phyloP scores from a whole-genome alignment of 2,113 vertebrate species.

The Amblyornis subalaris region DNA sequence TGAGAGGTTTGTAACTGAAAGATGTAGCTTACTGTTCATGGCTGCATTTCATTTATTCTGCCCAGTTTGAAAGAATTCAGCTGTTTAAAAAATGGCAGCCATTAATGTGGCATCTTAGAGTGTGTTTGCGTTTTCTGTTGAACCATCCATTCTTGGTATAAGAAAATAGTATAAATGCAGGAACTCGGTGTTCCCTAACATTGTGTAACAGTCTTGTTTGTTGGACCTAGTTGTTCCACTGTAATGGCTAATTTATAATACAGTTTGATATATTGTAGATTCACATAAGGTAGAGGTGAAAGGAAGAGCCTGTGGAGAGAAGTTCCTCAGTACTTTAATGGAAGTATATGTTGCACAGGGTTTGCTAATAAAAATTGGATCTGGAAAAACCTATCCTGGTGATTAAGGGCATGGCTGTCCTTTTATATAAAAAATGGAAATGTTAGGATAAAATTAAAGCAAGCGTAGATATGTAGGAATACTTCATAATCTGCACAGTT shows the following conservation, averaged over 20 bases:
- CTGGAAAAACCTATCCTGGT: background rate
- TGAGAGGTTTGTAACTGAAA: background rate
- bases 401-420: background rate
- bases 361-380: background rate
- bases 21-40: background rate
- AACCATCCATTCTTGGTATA: background rate
- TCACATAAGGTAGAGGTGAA: background rate
- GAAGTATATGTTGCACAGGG: rapidly evolving
- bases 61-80: background rate
- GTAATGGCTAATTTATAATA: background rate
- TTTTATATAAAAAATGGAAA: background rate
- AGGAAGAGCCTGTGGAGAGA: background rate
- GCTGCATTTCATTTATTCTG: background rate
- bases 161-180: background rate
- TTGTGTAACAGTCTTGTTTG: background rate
- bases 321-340: background rate
- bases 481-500: background rate
- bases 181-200: background rate
- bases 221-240: background rate
- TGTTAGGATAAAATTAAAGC: background rate
- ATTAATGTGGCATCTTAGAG: background rate
- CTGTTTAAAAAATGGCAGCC: background rate
- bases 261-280: background rate
- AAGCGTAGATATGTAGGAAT: background rate
- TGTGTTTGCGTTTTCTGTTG: background rate